Conservation (phyloP, 1,140 invertebrate genomes). For the Trachelipus rathkii region DNA sequence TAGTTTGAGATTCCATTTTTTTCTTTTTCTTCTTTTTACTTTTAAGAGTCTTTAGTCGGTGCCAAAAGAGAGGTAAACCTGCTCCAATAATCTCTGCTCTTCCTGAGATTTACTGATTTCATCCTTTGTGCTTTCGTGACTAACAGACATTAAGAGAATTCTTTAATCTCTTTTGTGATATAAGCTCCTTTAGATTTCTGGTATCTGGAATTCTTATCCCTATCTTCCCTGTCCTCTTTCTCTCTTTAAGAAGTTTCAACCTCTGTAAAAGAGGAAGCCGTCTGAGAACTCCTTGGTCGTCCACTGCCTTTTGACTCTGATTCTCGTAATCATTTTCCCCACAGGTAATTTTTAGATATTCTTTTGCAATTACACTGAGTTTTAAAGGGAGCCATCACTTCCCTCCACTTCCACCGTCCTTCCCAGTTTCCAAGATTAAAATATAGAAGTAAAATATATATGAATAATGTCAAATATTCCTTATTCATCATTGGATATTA, state of each 20-base stretch:
- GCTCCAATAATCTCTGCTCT: conserved; percentile 44
- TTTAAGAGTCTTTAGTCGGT: conserved; percentile 45
- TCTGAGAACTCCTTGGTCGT: conserved; percentile 62
- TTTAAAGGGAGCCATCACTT: conserved; percentile 32
- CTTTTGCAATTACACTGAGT: conserved; percentile 46
- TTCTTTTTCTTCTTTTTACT: conserved; percentile 45
- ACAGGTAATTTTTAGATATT: conserved; percentile 65
- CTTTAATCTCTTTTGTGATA: background rate
- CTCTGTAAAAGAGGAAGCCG: conserved; percentile 74
- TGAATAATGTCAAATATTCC: too few relatives aligned
- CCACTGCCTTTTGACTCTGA: conserved; percentile 44
- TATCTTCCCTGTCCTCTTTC: conserved; percentile 62
- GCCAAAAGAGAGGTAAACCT: conserved; percentile 46
- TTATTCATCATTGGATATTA: too few relatives aligned
- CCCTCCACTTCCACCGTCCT: conserved; percentile 36
- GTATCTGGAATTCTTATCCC: conserved; percentile 45
- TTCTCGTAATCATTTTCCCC: conserved; percentile 56
- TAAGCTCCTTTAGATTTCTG: background rate
- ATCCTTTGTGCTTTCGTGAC: conserved; percentile 24
- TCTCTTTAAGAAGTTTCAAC: conserved; percentile 70
- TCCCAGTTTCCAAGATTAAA: conserved; percentile 21
- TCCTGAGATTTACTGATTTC: conserved; percentile 36
- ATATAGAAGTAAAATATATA: too few relatives aligned
- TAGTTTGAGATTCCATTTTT: conserved; percentile 35
- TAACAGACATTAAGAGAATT: background rate